phyloP scores from a whole-genome alignment of 2,113 vertebrate genomes.

The Propithecus coquereli region DNA sequence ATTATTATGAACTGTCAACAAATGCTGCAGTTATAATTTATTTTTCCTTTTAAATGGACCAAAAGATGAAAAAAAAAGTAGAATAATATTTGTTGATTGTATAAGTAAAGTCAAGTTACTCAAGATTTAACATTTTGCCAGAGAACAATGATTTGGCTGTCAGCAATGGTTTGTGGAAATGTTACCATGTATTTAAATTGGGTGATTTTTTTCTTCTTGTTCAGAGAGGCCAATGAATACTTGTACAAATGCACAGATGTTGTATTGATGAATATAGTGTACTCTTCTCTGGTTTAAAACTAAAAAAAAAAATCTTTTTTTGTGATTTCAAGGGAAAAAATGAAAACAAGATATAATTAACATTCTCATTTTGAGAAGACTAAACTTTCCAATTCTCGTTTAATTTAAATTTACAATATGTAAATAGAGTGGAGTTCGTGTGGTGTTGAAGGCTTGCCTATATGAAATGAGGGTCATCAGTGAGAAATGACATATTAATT shows the following conservation, averaged over 20 bases:
- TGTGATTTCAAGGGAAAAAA: neutral
- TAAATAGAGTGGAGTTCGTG: neutral
- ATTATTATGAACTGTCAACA: conserved; percentile 4
- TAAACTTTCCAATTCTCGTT: neutral
- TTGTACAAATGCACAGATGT: neutral
- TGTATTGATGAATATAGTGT: neutral
- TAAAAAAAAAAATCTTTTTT: neutral
- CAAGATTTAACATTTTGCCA: conserved; percentile 3
- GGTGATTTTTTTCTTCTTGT: neutral
- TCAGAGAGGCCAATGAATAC: neutral
- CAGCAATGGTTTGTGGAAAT: neutral
- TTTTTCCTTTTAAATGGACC: conserved; percentile 8
- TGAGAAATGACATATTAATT: neutral
- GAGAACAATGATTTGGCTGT: neutral
- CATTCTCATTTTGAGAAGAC: neutral
- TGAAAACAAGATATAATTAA: neutral
- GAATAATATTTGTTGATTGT: neutral
- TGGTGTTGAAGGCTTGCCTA: neutral
- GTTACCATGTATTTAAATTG: neutral
- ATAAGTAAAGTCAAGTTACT: neutral
- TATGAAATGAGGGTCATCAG: neutral
- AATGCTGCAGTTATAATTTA: neutral
- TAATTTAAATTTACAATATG: neutral
- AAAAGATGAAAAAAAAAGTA: neutral
- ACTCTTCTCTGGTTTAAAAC: neutral